These are phyloP conservation scores for Cephus pulcher DNA, from an alignment of 2,888 invertebrate genomes.

Conservation along the genomic window DNA sequence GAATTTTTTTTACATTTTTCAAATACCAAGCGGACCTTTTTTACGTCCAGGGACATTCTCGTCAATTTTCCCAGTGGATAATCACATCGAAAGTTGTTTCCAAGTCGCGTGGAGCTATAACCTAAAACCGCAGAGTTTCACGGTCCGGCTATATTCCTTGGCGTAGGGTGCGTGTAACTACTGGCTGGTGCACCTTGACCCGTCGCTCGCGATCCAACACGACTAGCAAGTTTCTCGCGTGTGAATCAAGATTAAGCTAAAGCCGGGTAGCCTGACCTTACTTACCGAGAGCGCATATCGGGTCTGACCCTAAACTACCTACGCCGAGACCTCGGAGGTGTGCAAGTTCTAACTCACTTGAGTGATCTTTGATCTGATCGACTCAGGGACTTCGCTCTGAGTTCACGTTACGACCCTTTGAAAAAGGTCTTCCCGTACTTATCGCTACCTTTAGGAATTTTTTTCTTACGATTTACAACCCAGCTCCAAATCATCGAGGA, in stretches of 20 bases:
- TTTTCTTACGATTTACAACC: neutral
- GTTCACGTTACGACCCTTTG: neutral
- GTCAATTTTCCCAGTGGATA: too few relatives aligned
- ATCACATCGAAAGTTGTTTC: too few relatives aligned
- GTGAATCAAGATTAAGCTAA: constrained; percentile 62
- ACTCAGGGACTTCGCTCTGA: too few relatives aligned
- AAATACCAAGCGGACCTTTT: too few relatives aligned
- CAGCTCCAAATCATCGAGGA: too few relatives aligned
- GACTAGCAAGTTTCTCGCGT: constrained; percentile 56
- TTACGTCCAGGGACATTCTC: too few relatives aligned
- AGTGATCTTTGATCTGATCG: too few relatives aligned
- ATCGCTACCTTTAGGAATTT: neutral
- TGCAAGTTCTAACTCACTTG: too few relatives aligned
- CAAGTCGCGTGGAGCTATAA: neutral
- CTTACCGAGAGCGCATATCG: constrained; percentile 35
- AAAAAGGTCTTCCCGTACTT: neutral
- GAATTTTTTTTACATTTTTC: too few relatives aligned
- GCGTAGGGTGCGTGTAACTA: constrained; percentile 16
- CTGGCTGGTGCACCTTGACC: constrained; percentile 55
- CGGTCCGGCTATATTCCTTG: neutral
- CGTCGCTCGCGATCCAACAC: constrained; percentile 47
- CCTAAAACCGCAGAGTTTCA: neutral
- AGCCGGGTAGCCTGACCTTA: constrained; percentile 55
- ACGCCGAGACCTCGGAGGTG: too few relatives aligned
- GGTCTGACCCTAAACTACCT: constrained; percentile 14